Conservation (phyloP, 2,888 invertebrate species). For the Polyploca ridens region DNA sequence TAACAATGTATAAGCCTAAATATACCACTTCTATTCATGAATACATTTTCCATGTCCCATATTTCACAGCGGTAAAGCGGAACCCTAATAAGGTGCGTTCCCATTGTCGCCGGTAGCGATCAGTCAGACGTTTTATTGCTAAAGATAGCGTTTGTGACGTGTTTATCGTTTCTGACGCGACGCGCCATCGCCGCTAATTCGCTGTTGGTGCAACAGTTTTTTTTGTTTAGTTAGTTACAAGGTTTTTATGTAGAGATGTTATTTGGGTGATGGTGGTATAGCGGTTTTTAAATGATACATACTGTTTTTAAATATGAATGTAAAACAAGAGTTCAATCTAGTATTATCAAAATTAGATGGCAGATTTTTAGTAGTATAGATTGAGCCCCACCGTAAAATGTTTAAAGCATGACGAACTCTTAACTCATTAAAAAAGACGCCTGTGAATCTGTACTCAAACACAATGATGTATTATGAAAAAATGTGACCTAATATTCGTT, state of each 20-base stretch:
- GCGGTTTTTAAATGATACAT: constrained; percentile 8
- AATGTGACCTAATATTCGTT: no score
- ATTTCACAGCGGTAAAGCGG: constrained; percentile 13
- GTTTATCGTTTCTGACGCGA: constrained; percentile 49
- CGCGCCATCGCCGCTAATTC: neutral
- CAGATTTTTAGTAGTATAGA: no score
- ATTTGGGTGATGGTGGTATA: constrained; percentile 11
- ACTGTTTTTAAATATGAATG: no score
- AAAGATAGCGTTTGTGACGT: constrained; percentile 59
- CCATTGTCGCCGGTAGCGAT: constrained; percentile 67
- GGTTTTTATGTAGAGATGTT: constrained; percentile 3
- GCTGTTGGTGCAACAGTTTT: constrained; percentile 1
- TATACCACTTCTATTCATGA: neutral
- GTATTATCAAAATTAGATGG: no score
- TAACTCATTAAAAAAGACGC: no score
- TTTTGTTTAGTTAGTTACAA: constrained; percentile 19
- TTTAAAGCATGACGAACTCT: no score
- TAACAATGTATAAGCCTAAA: no score
- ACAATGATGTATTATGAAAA: no score
- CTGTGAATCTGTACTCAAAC: no score
- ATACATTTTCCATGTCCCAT: neutral
- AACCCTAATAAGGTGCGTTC: constrained; percentile 27
- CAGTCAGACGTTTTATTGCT: constrained; percentile 67
- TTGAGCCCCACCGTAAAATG: no score
- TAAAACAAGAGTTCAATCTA: no score